Evolutionary conservation across 1,140 invertebrate genomes (phyloP), one percentile per base, ranked within the genome.

Genomic region (Pantala flavescens): DNA sequence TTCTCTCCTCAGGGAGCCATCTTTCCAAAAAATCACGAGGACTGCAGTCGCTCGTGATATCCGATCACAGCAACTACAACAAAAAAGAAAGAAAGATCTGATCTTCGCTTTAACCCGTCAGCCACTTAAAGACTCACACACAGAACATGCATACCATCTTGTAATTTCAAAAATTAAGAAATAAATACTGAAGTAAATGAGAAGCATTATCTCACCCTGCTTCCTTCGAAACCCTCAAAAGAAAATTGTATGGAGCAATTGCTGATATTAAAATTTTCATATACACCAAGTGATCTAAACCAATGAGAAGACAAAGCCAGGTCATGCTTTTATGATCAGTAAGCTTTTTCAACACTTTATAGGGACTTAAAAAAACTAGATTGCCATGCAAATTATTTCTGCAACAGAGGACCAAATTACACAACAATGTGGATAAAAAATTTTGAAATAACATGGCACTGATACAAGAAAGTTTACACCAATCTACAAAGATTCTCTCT

Each of bases 41-140:
- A 63, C 49, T 63, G 12, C 49, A 19, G 49, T 63, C 49, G 12
- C 12, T 12, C 49, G 12, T 63, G 49, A 63, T 21, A 7, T 63
- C 14, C n/a, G 49, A 63, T 63, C 49, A 63, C 49, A 63, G 49
- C 49, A 63, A 63, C 49, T 63, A 63, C 49, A 63, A 63, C 49
- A 63, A 63, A 63, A 63, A 63, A 63, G 49, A 63, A 63, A 63
- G 28, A 63, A 63, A 63, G 49, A 63, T 63, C 14, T 63, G 14
- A 19, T 63, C 49, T 63, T 21, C 49, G n/a, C 49, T 63, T 63
- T 63, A 36, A 16, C 49, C 49, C 49, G n/a, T 63, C 49, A 63
- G 49, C 49, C 49, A 63, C 49, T 63, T 63, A 16, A 63, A 63
- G 12, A 63, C 49, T 19, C 49, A 63, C 49, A 63, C 49, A 63